phyloP scores from a whole-genome alignment of 2,888 invertebrate genomes.

The Polia nebulosa region DNA sequence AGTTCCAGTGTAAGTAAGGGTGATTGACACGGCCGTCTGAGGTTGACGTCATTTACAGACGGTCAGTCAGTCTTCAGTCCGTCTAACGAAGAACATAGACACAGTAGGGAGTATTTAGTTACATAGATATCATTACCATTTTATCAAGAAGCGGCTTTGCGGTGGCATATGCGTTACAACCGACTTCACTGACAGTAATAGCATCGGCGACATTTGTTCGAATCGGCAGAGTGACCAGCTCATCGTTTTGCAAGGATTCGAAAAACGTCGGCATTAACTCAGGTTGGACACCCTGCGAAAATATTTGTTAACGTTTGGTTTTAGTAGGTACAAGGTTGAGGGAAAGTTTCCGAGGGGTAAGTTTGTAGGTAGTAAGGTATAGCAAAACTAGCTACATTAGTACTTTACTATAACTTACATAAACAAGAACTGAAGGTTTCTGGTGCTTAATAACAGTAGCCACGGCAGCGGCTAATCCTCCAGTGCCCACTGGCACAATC shows the following conservation, averaged over 20 bases:
- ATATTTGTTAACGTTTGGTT: not conserved
- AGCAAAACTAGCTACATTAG: not conserved
- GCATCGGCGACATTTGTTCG: constrained; percentile 95
- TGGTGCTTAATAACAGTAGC: constrained; percentile 96
- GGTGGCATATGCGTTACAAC: constrained; percentile 95
- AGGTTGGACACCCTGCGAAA: constrained; percentile 96
- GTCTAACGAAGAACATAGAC: not conserved
- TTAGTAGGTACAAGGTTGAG: not conserved
- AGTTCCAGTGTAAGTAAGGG: not conserved
- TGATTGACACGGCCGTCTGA: too few species aligned
- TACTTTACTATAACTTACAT: constrained; percentile 93
- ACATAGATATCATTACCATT: constrained; percentile 88
- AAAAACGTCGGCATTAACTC: constrained; percentile 96
- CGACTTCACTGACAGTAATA: constrained; percentile 95
- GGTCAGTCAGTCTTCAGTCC: not conserved
- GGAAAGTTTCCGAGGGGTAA: too few species aligned
- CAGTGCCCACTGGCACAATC: constrained; percentile 97
- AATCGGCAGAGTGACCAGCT: constrained; percentile 91
- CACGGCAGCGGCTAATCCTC: constrained; percentile 96
- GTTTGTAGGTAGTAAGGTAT: not conserved
- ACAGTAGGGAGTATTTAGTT: not conserved
- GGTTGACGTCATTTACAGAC: too few species aligned
- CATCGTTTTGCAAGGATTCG: constrained; percentile 93
- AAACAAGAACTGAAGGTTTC: constrained; percentile 95
- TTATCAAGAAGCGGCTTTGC: constrained; percentile 94